Base-by-base conservation (phyloP, 2,113 vertebrate species). In the Nycticryphes semicollaris region DNA sequence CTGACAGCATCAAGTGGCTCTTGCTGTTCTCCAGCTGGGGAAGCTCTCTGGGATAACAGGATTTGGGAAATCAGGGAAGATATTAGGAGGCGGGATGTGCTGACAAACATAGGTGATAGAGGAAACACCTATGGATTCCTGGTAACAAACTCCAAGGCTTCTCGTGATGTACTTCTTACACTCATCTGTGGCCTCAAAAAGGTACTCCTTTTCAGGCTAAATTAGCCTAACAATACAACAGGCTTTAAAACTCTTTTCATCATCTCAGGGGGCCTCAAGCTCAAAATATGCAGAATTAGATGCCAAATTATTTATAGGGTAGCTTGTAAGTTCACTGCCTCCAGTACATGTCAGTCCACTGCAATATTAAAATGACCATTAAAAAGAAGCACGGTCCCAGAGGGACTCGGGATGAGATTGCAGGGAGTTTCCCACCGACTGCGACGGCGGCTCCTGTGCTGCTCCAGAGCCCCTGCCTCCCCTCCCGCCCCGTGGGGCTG, bases 81-180 rank as follows among this genome's bases (percentile, higher is more conserved):
- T 67, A 57, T 39, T 95, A 98, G 97, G 95, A 93, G 93, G 95
- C 87, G 97, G 97, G 98, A 98, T 96, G 97, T 97, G 97, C 97
- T 96, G 97, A 54, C 98, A 98, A 98, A 98, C 96, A 97, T 76
- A 97, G 98, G 96, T 97, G 96, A 96, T 75, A 97, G 96, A 98
- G 93, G 89, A 97, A 98, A 97, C 82, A 90, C 96, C 94, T 90
- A 96, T 90, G 45, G 93, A 96, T 87, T 96, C 92, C 95, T 90
- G 70, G 85, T 98, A 98, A 94, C 91, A 94, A 95, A 97, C 96
- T 94, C 93, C 95, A 78, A 82, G 70, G 68, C 54, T 94, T 82
- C 48, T 60, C 80, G 77, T 39, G 68, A 74, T 54, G 89, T 24
- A 77, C 68, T 74, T 6, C 51, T 82, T 45, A 31, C 6, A 18